Base-by-base conservation (phyloP, 1,140 invertebrate genomes). In the Capitella teleta region DNA sequence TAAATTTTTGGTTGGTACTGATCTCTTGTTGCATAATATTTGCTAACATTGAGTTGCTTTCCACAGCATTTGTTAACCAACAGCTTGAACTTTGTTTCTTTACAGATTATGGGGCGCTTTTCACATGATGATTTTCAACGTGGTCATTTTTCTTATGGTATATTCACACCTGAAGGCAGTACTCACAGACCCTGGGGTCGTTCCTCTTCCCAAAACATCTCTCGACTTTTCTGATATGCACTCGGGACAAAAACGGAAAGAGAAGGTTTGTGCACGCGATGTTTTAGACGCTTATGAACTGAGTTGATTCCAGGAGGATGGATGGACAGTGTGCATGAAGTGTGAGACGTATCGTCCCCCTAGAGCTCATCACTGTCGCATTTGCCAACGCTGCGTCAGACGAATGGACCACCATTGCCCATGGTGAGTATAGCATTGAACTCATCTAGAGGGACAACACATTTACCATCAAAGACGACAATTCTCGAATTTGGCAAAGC, bases 351-450 rank as follows among this genome's bases (percentile, higher is more conserved):
- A 89, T 64, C 72, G 87, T 50, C 88, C 88, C 23, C 87, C 87
- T 16, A 69, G 86, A 53, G 87, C 88, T 25, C 87, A 91, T 73
- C 88, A 93, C 66, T 93, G 89, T 71, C 76, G 87, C 55, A 86
- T 91, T 59, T 93, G 88, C 67, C 82, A 86, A 61, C 74, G 86
- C 47, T 93, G 88, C 64, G 83, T 92, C 54, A 75, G 83, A 37
- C 75, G 82, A 62, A 91, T 92, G 87, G 88, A 93, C 72, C 89
- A 93, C 73, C 89, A 92, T 72, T 93, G 86, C 75, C 84, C 83
- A 42, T 86, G 83, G 83, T 82, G 68, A 60, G 56, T 54, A 24
- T 42, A n/a, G 1, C 3, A 30, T 10, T 28, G 24, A 18, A 25
- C n/a, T n/a, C n/a, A n/a, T n/a, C n/a, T n/a, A n/a, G 32, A 10